A percentile compares a stretch with the other conserved stretches of the same genome.
Evolutionary conservation across 1,140 invertebrate species (phyloP).

Genomic region (Coelopa frigida): DNA sequence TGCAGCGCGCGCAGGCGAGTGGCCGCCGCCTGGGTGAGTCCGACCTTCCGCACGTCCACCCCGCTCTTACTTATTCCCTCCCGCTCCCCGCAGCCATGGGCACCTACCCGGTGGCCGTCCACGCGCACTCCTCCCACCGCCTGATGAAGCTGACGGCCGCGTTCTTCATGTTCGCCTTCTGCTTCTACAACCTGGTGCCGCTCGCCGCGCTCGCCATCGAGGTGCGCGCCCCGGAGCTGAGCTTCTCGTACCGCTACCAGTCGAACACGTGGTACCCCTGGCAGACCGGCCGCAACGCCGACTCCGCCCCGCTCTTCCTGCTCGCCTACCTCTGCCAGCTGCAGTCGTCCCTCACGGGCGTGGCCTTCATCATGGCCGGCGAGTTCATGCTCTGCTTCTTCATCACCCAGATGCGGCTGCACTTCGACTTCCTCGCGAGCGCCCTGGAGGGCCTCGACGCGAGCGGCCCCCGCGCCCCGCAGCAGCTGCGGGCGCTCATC

Average conservation of each 20-base stretch:
- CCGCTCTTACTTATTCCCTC: no score
- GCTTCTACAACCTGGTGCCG: slow-evolving; percentile 26
- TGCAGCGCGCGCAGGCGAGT: no score
- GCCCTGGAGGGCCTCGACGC: slow-evolving; percentile 18
- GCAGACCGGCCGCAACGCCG: slow-evolving; percentile 9
- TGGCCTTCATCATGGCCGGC: slow-evolving; percentile 23
- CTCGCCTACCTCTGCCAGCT: slow-evolving; percentile 18
- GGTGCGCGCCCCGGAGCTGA: background rate
- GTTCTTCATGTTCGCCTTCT: slow-evolving; percentile 21
- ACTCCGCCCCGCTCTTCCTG: slow-evolving; percentile 12
- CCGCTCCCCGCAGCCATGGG: background rate
- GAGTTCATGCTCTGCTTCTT: slow-evolving; percentile 29
- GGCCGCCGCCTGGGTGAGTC: no score
- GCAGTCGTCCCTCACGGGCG: slow-evolving; percentile 20
- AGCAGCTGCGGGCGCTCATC: slow-evolving; percentile 20
- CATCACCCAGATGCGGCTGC: slow-evolving; percentile 26
- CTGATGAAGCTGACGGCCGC: slow-evolving; percentile 21
- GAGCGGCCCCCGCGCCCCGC: slow-evolving; percentile 12
- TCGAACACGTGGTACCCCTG: slow-evolving; percentile 38
- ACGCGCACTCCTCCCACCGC: slow-evolving; percentile 12
- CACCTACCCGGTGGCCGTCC: slow-evolving; percentile 19
- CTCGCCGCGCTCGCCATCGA: slow-evolving; percentile 22
- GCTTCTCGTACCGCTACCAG: slow-evolving; percentile 21
- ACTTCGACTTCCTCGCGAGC: slow-evolving; percentile 29
- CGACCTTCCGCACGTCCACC: background rate